phyloP scores from a whole-genome alignment of 2,888 invertebrate genomes.

The Caradrina kadenii region DNA sequence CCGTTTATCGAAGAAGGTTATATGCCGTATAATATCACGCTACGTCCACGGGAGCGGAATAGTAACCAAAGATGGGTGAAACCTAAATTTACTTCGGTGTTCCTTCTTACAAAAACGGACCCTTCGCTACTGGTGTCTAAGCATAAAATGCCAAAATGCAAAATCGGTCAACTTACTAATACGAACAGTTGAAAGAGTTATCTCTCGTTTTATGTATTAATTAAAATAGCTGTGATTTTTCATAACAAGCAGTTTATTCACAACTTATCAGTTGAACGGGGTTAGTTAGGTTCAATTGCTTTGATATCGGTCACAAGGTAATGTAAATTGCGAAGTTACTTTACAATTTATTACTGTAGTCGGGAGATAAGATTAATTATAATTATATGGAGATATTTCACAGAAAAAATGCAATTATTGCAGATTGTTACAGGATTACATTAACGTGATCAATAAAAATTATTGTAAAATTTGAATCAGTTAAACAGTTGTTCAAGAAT shows the following conservation, averaged over 20 bases:
- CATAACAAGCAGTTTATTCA: conserved; percentile 59
- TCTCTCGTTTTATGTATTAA: conserved; percentile 23
- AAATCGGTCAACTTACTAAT: not conserved
- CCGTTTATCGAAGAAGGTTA: too few relatives aligned
- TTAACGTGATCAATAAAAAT: too few relatives aligned
- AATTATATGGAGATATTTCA: not conserved
- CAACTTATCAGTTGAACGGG: conserved; percentile 65
- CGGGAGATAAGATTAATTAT: conserved; percentile 10
- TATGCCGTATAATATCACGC: too few relatives aligned
- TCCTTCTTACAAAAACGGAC: too few relatives aligned
- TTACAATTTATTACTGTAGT: conserved; percentile 16
- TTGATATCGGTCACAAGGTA: conserved; percentile 53
- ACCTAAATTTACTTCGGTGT: too few relatives aligned
- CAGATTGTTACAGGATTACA: not conserved
- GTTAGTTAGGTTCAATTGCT: conserved; percentile 65
- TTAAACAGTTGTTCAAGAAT: too few relatives aligned
- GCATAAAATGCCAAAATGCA: not conserved
- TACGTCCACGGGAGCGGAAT: too few relatives aligned
- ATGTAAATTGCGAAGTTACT: conserved; percentile 40
- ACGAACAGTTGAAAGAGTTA: conserved; percentile 6
- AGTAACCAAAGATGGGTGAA: too few relatives aligned
- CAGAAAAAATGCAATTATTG: not conserved
- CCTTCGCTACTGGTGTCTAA: not conserved
- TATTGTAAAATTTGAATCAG: too few relatives aligned
- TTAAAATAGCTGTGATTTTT: conserved; percentile 58